These are phyloP conservation scores for Leptopilina syphax DNA, from an alignment of 2,888 invertebrate species.

Conservation along the genomic window DNA sequence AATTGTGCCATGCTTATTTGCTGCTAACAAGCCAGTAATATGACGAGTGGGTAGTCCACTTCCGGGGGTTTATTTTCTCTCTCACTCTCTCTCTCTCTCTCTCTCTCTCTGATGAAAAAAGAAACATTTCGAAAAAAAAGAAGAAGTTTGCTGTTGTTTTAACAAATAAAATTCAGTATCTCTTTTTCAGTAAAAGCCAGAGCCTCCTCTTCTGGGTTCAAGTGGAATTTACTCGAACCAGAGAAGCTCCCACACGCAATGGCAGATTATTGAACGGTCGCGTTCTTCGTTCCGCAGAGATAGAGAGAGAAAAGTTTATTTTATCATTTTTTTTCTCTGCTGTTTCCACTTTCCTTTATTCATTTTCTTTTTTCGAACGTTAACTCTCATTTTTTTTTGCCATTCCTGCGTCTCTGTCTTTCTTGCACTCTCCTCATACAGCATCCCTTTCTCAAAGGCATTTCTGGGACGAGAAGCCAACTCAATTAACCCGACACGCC, in stretches of 20 bases:
- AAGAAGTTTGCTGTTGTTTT: constrained; percentile 25
- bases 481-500: constrained; percentile 52
- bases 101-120: neutral
- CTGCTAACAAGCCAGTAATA: constrained; percentile 38
- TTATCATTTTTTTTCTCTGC: neutral
- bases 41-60: constrained; percentile 29
- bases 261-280: constrained; percentile 31
- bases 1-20: constrained; percentile 37
- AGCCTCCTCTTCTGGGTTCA: constrained; percentile 16
- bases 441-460: constrained; percentile 45
- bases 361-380: neutral
- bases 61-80: constrained; percentile 1
- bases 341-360: neutral
- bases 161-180: constrained; percentile 34
- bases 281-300: neutral
- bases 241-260: constrained; percentile 17
- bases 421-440: constrained; percentile 35
- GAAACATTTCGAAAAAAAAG: constrained; percentile 8
- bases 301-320: neutral
- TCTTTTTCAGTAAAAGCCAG: constrained; percentile 11
- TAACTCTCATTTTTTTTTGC: constrained; percentile 4
- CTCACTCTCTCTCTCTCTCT: neutral
- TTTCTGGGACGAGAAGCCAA: constrained; percentile 34
- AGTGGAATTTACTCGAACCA: constrained; percentile 25
- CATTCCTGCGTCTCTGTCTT: neutral